A percentile compares a stretch with the other conserved stretches of the same genome.
Evolutionary conservation across 2,888 invertebrate genomes (phyloP).

Genomic region (Tiliacea citrago): DNA sequence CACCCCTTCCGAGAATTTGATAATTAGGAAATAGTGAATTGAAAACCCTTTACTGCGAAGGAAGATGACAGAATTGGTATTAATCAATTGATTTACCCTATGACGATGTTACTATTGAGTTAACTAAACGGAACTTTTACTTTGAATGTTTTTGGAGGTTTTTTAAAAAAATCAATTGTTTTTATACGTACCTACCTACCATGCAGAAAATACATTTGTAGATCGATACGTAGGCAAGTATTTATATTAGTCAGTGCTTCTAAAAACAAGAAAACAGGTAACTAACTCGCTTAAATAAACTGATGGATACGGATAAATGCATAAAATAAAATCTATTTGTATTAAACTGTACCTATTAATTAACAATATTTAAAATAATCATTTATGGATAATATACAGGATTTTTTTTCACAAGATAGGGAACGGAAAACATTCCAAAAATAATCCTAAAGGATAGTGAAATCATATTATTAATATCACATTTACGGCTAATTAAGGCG

Average conservation of each 20-base stretch:
- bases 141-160: neutral
- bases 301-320: constrained; percentile 43
- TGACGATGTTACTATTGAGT: constrained; percentile 22
- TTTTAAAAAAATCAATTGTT: neutral
- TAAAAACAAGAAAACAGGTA: constrained; percentile 38
- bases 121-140: neutral
- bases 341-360: neutral
- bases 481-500: constrained; percentile 53
- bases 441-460: constrained; percentile 42
- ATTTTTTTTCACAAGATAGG: constrained; percentile 46
- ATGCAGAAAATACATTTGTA: constrained; percentile 1
- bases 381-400: neutral
- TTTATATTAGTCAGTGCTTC: constrained; percentile 1
- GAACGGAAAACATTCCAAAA: constrained; percentile 42
- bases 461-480: constrained; percentile 30
- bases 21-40: constrained; percentile 90
- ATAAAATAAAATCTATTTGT: constrained; percentile 20
- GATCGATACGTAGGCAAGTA: neutral
- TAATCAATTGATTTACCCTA: constrained; percentile 75
- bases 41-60: constrained; percentile 80
- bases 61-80: constrained; percentile 79
- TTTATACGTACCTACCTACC: neutral
- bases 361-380: constrained; percentile 9
- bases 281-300: neutral
- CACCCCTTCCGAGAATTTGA: constrained; percentile 75